Evolutionary conservation across 2,888 invertebrate species (phyloP).

Genomic region (Lasioglossum calceatum): DNA sequence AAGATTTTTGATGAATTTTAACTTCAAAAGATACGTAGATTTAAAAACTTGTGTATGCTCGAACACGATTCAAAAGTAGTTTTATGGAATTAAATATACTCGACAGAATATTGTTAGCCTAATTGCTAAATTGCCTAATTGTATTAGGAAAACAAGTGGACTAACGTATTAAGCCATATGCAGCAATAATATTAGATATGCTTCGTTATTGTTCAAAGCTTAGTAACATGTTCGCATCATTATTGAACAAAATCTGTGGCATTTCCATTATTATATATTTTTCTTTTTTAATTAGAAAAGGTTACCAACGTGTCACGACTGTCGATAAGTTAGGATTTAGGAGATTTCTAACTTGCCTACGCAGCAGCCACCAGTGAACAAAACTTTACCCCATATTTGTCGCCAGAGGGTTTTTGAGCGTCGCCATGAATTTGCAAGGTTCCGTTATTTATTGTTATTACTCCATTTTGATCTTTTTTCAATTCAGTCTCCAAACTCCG

Average conservation of each 20-base stretch:
- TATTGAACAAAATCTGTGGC: slow-evolving; percentile 5
- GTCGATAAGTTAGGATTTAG: slow-evolving; percentile 81
- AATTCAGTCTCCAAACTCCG: background rate
- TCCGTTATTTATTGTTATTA: slow-evolving; percentile 37
- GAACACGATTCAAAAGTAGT: background rate
- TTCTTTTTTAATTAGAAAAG: slow-evolving; percentile 36
- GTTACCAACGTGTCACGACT: slow-evolving; percentile 57
- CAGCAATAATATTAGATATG: background rate
- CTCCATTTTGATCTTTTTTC: background rate
- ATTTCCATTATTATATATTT: background rate
- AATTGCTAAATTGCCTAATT: background rate
- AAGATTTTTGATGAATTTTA: background rate
- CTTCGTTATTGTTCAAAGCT: background rate
- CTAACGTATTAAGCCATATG: background rate
- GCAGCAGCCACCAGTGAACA: slow-evolving; percentile 70
- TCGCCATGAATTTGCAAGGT: slow-evolving; percentile 25
- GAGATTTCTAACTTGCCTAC: slow-evolving; percentile 79
- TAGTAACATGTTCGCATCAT: background rate
- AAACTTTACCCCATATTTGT: slow-evolving; percentile 78
- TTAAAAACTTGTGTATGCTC: background rate
- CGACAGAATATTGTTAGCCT: background rate
- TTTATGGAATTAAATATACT: background rate
- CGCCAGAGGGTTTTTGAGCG: slow-evolving; percentile 71
- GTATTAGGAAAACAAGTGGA: background rate
- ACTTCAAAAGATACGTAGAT: background rate